Percentiles rank a stretch among this genome's conserved stretches.
These are phyloP conservation scores for Saccopteryx bilineata DNA, from an alignment of 2,113 vertebrate species.

Conservation along the genomic window DNA sequence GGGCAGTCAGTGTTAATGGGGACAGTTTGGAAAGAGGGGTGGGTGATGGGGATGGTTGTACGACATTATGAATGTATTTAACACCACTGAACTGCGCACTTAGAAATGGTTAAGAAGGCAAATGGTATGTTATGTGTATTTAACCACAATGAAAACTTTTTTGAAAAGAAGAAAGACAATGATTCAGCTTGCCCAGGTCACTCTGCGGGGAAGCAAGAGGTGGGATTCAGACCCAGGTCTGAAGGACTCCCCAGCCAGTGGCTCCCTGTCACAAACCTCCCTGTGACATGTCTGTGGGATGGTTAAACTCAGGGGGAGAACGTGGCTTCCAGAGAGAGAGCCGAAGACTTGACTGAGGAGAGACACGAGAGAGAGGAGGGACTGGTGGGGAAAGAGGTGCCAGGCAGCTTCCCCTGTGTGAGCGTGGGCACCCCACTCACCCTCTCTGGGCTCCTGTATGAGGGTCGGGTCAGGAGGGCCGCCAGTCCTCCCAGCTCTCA, in stretches of 20 bases:
- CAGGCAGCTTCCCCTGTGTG: not conserved
- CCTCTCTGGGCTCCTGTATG: not conserved
- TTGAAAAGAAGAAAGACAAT: not conserved
- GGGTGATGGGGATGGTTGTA: no score
- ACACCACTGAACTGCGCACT: not conserved
- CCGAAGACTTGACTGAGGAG: not conserved
- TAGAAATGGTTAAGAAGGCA: not conserved
- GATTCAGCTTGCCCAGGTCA: not conserved
- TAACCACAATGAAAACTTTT: not conserved
- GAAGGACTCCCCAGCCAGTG: not conserved
- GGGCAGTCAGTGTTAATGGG: not conserved
- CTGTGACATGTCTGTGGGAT: rapidly evolving
- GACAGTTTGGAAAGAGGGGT: not conserved
- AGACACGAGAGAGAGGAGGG: not conserved
- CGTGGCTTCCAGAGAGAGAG: not conserved
- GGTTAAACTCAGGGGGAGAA: not conserved
- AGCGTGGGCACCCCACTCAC: not conserved
- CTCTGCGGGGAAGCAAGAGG: not conserved
- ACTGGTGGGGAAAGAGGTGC: not conserved
- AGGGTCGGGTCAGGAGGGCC: not conserved
- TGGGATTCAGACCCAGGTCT: not conserved
- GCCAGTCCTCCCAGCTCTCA: not conserved
- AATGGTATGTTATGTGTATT: not conserved
- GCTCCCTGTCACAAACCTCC: no score
- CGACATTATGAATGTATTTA: no score